Conservation (phyloP, 2,113 vertebrate species). For the Tragelaphus buxtoni region DNA sequence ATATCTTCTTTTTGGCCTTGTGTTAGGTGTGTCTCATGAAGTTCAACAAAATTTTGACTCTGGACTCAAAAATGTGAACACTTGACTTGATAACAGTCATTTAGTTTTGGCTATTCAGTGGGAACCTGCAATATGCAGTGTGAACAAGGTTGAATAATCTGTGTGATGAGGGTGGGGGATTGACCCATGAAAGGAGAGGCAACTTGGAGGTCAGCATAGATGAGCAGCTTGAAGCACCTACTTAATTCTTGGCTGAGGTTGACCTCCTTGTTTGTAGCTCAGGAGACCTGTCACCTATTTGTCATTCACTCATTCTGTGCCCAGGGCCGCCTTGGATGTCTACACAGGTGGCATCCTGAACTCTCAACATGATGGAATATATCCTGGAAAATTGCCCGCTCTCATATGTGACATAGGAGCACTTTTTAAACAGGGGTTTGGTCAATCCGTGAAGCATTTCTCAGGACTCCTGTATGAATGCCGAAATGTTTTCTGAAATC, state of each 20-base stretch:
- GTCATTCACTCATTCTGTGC: not conserved
- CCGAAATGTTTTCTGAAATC: not conserved
- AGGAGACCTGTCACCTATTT: not conserved
- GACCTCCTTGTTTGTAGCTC: accelerated
- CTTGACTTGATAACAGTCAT: not conserved
- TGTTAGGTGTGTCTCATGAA: not conserved
- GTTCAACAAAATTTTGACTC: not conserved
- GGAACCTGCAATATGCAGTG: no score
- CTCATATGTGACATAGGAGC: not conserved
- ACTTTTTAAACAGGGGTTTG: no score
- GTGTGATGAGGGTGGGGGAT: no score
- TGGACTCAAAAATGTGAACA: not conserved
- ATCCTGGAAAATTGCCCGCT: not conserved
- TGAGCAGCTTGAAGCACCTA: no score
- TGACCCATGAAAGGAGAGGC: not conserved
- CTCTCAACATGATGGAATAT: not conserved
- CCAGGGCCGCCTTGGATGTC: not conserved
- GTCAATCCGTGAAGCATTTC: accelerated
- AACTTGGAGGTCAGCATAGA: accelerated
- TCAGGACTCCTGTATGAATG: accelerated
- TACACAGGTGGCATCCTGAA: accelerated
- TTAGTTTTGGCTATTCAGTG: not conserved
- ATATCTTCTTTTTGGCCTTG: not conserved
- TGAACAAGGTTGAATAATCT: not conserved
- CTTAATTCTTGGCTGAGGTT: not conserved